These are phyloP conservation scores for Misgurnus anguillicaudatus DNA, from an alignment of 2,113 vertebrate genomes.

Conservation along the genomic window DNA sequence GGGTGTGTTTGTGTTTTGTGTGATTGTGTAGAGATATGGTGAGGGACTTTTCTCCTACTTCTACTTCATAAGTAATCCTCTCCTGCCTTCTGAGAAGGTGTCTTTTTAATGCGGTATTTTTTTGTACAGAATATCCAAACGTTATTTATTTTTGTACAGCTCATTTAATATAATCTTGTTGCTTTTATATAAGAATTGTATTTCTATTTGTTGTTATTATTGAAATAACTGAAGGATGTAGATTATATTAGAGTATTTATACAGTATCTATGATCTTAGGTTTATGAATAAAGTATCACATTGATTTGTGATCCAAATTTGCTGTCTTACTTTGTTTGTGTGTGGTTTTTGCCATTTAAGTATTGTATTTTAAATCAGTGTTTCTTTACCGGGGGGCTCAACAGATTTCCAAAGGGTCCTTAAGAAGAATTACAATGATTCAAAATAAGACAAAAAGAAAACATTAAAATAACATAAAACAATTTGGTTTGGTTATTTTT, in stretches of 20 bases:
- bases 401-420: too few species aligned
- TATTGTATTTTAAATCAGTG: too few species aligned
- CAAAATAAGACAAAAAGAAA: too few species aligned
- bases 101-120: slow-evolving; percentile 72
- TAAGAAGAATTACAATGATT: too few species aligned
- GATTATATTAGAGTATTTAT: slow-evolving; percentile 99
- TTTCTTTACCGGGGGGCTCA: too few species aligned
- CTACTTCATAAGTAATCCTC: slow-evolving; percentile 98
- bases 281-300: slow-evolving; percentile 79
- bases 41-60: slow-evolving; percentile 75
- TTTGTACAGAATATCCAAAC: slow-evolving; percentile 80
- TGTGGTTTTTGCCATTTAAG: neutral
- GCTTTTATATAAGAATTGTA: slow-evolving; percentile 79
- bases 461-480: too few species aligned
- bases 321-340: slow-evolving; percentile 36
- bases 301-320: slow-evolving; percentile 63
- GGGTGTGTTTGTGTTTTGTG: slow-evolving; percentile 37
- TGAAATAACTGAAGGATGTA: slow-evolving; percentile 86
- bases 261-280: slow-evolving; percentile 81
- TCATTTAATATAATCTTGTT: slow-evolving; percentile 95
- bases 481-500: too few species aligned
- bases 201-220: slow-evolving; percentile 76
- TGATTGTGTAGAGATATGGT: slow-evolving; percentile 62
- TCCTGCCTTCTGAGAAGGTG: slow-evolving; percentile 92
- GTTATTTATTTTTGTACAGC: slow-evolving; percentile 99